A percentile compares a stretch with the other conserved stretches of the same genome.
Conservation (phyloP, 2,113 vertebrate species). For the Cephalopterus ornatus region DNA sequence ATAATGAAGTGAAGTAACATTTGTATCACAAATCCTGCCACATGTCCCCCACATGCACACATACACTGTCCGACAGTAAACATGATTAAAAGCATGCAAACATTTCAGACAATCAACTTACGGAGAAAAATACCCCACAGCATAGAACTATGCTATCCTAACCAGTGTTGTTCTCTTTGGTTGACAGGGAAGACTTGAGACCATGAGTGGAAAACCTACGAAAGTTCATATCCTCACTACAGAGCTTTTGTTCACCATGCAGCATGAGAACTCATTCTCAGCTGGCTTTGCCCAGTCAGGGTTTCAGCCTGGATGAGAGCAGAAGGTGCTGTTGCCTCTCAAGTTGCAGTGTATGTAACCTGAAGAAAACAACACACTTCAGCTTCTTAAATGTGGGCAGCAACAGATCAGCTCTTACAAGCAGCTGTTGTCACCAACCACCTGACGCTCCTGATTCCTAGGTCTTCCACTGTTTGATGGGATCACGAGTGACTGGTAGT, state of each 20-base stretch:
- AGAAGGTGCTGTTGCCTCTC: neutral
- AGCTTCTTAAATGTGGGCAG: neutral
- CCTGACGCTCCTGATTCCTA: conserved; percentile 33
- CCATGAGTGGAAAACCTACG: neutral
- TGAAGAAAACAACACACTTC: neutral
- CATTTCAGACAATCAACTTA: neutral
- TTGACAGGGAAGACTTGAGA: neutral
- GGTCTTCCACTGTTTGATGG: conserved; percentile 44
- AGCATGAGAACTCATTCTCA: neutral
- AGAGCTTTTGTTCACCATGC: neutral
- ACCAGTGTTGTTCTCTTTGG: neutral
- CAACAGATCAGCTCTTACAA: neutral
- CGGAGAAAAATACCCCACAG: neutral
- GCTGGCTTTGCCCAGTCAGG: neutral
- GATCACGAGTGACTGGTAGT: conserved; percentile 48
- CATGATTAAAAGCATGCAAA: neutral
- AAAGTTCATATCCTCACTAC: neutral
- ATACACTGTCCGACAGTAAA: neutral
- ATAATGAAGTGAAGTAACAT: conserved; percentile 43
- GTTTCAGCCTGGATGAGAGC: neutral
- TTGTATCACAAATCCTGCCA: conserved; percentile 9
- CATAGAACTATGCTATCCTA: neutral
- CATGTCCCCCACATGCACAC: neutral
- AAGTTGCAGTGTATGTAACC: neutral
- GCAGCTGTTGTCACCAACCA: conserved; percentile 31